A percentile compares a stretch with the other conserved stretches of the same genome.
phyloP scores from a whole-genome alignment of 2,888 invertebrate species.

The Crematogaster levior region DNA sequence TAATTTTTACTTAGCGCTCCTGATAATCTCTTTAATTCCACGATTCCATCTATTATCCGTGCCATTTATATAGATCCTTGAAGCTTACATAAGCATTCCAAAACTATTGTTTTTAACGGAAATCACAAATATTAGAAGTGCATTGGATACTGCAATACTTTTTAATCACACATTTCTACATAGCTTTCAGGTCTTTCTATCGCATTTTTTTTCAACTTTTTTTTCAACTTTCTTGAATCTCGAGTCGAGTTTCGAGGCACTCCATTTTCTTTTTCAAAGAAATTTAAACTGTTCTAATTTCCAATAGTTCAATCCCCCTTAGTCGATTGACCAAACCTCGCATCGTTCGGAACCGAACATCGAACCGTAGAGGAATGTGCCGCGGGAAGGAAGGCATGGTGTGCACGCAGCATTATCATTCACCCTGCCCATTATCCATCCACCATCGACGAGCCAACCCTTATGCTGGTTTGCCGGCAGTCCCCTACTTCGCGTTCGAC shows the following conservation, averaged over 20 bases:
- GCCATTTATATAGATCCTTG: slow-evolving; percentile 35
- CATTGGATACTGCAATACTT: slow-evolving; percentile 7
- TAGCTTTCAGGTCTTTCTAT: neutral
- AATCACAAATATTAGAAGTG: slow-evolving; percentile 2
- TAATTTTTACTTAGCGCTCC: slow-evolving; percentile 66
- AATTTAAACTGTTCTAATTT: slow-evolving; percentile 9
- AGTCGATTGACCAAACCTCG: slow-evolving; percentile 38
- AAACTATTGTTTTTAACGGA: slow-evolving; percentile 47
- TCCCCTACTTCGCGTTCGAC: slow-evolving; percentile 72
- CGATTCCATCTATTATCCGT: slow-evolving; percentile 55
- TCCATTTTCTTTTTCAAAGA: neutral
- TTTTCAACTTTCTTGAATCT: neutral
- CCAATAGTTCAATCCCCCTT: slow-evolving; percentile 3
- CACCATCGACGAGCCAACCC: slow-evolving; percentile 74
- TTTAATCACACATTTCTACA: slow-evolving; percentile 20
- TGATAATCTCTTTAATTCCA: slow-evolving; percentile 45
- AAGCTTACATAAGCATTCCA: slow-evolving; percentile 23
- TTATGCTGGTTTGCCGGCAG: slow-evolving; percentile 54
- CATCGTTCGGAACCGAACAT: slow-evolving; percentile 28
- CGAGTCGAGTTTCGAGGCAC: neutral
- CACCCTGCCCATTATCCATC: slow-evolving; percentile 78
- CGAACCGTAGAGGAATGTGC: slow-evolving; percentile 58
- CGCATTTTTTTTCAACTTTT: neutral
- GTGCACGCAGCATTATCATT: slow-evolving; percentile 79
- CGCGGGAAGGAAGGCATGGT: slow-evolving; percentile 67